Base-by-base conservation (phyloP, 35 echinoderm and acorn worm genomes). In the Amphiura filiformis region DNA sequence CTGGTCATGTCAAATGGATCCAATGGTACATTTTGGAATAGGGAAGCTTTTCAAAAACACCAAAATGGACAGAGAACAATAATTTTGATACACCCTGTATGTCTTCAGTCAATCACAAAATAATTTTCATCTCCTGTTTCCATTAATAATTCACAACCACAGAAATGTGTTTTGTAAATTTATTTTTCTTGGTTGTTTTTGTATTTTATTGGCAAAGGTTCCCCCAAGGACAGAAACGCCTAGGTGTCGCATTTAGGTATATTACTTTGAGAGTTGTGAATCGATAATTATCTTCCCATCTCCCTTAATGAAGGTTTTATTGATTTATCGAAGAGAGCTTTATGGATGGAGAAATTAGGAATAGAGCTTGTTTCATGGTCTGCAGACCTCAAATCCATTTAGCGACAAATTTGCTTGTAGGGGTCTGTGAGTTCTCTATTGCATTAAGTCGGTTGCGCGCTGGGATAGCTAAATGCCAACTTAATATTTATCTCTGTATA, bases 211-310 rank as follows among this genome's bases (percentile, higher is more conserved):
- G n/a, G n/a, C n/a, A n/a, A n/a, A n/a, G n/a, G n/a, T 70, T 70
- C 4, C 61, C 61, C 61, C 61, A 70, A 70, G 61, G 61, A 70
- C 61, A 52, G 15, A 70, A n/a, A 5, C 7, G 61, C 61, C 61
- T 70, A 70, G 61, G 61, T 70, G 61, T 70, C 61, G 61, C 61
- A 70, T 70, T 15, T 13, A 70, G 61, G 28, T 70, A 70, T 70
- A 70, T 70, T 70, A 70, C 61, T 11, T 2, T n/a, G 61, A 23
- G 61, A n/a, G 28, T 11, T 70, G 9, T 30, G 41, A 70, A 70
- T 70, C 61, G 17, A 70, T 70, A 70, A 70, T 70, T 70, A 70
- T 70, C 61, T 70, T n/a, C 61, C 61, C 61, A 70, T 70, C 61
- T 70, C 28, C 9, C 17, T 18, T 70, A 70, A 70, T 70, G 61